A percentile compares a stretch with the other conserved stretches of the same genome.
Evolutionary conservation across 2,797 vertebrate species (phyloP).

Genomic region (Crypturellus tataupa): DNA sequence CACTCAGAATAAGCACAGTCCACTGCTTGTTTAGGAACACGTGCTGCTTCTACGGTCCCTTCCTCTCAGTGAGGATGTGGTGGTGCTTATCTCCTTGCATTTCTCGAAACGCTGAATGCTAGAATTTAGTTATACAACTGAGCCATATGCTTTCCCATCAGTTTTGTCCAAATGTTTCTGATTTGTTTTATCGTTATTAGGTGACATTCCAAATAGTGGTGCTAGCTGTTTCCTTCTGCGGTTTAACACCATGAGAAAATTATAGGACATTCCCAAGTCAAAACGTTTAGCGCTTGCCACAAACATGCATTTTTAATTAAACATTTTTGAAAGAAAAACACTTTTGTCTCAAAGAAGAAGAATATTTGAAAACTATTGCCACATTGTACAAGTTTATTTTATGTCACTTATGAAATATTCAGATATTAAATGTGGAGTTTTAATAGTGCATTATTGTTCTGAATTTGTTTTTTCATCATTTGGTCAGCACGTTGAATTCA

Average conservation of each 20-base stretch:
- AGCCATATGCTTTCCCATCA: conserved; percentile 66
- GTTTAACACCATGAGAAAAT: conserved; percentile 31
- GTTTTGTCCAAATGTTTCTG: conserved; percentile 30
- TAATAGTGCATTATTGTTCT: fast-evolving
- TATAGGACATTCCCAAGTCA: not conserved
- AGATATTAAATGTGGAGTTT: not conserved
- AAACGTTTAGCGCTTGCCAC: not conserved
- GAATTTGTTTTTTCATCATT: not conserved
- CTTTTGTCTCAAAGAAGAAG: not conserved
- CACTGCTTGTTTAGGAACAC: not conserved
- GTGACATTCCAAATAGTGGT: conserved; percentile 43
- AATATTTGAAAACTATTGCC: not conserved
- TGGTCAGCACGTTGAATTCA: not conserved
- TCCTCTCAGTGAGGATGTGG: conserved; percentile 10
- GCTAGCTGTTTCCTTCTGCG: conserved; percentile 59
- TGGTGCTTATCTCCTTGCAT: conserved; percentile 43
- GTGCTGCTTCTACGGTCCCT: conserved; percentile 43
- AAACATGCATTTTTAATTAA: conserved; percentile 24
- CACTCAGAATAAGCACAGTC: conserved; percentile 36
- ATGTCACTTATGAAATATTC: not conserved
- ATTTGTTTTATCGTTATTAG: conserved; percentile 42
- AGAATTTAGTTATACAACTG: conserved; percentile 34
- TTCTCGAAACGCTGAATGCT: conserved; percentile 35
- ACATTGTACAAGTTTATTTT: not conserved
- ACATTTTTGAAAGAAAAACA: not conserved